Base-by-base conservation (phyloP, 2,113 vertebrate genomes). In the Thunnus maccoyii region DNA sequence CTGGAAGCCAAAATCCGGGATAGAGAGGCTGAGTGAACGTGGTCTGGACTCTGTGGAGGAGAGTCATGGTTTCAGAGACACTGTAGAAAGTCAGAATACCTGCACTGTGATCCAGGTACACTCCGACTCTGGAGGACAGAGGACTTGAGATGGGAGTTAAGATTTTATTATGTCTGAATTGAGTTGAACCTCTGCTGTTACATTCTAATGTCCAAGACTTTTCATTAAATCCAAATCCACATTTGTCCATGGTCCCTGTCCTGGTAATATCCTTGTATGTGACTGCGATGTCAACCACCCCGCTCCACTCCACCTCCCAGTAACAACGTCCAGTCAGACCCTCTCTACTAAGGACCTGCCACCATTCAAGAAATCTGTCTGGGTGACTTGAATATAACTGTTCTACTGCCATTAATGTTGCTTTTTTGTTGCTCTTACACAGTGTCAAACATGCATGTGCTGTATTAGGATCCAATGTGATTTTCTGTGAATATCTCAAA, bases 341-440 rank as follows among this genome's bases (percentile, higher is more conserved):
- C 1, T 36, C 32, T 67, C 16, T 18, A 18, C 61, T 67, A 36
- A 72, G 62, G 41, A 79, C 71, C 55, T 79, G 76, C 25, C 17
- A 71, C 16, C n/a, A 0, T 2, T 9, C 3, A 20, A 6, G 0
- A 52, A 83, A 86, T 47, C 60, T 66, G 50, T 79, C 44, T 0
- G 65, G 65, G 62, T 86, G 47, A 56, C 0, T 4, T 3, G 9
- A 60, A 55, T 58, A 41, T 1, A 2, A 5, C 20, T 76, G 61
- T 0, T 70, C 8, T 9, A 0, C 0, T 15, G 0, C 0, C 30
- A 22, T 32, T 22, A 50, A 1, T 0, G 5, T 76, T 25, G 18
- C 76, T 25, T 79, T 83, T 20, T 41, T 47, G 65, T 71, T 61
- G 0, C 18, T 6, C 0, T n/a, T 5, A 61, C 10, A 2, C 18